Evolutionary conservation across 2,888 invertebrate species (phyloP).

Genomic region (Embidobia sp.): DNA sequence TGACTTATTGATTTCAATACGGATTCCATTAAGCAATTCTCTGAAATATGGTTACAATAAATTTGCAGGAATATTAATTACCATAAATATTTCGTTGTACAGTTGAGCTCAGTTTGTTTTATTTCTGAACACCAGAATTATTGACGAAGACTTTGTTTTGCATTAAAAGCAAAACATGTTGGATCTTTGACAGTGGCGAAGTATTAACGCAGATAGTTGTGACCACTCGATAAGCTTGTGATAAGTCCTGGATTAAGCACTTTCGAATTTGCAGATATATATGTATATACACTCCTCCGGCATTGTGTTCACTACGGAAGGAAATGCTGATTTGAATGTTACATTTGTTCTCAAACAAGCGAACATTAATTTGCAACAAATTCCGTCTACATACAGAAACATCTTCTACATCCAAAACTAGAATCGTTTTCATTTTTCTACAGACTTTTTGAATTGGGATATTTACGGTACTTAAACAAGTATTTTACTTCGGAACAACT

Average conservation of each 20-base stretch:
- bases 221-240: slow-evolving; percentile 40
- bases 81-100: too few species aligned
- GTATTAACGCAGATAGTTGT: slow-evolving; percentile 33
- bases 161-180: slow-evolving; percentile 41
- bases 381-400: too few species aligned
- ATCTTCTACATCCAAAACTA: too few species aligned
- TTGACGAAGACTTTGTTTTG: slow-evolving; percentile 34
- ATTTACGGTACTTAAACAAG: too few species aligned
- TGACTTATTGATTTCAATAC: too few species aligned
- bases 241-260: slow-evolving; percentile 55
- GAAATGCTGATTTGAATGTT: slow-evolving; percentile 37
- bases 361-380: slow-evolving; percentile 21
- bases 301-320: slow-evolving; percentile 33
- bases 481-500: too few species aligned
- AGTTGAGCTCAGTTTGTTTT: slow-evolving; percentile 9
- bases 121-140: slow-evolving; percentile 11
- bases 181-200: slow-evolving; percentile 45
- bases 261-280: slow-evolving; percentile 48
- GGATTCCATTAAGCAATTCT: too few species aligned
- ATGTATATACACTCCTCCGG: too few species aligned
- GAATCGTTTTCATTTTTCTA: too few species aligned
- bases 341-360: slow-evolving; percentile 27
- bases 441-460: too few species aligned
- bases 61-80: too few species aligned
- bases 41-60: too few species aligned